phyloP scores from a whole-genome alignment of 2,888 invertebrate genomes.

The Rhogogaster chlorosoma region DNA sequence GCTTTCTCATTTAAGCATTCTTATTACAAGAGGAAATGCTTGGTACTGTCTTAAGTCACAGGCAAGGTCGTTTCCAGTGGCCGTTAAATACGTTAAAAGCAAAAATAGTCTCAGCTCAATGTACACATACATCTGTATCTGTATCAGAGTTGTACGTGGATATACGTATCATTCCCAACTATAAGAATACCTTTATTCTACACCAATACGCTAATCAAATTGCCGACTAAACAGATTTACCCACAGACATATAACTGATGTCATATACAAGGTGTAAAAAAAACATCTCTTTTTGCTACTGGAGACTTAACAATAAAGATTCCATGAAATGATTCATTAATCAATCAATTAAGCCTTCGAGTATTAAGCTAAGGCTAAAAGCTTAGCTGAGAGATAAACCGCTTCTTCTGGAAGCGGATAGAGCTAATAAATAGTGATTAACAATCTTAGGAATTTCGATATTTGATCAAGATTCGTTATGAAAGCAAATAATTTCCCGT shows the following conservation, averaged over 20 bases:
- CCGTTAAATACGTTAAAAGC: conserved; percentile 47
- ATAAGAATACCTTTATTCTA: conserved; percentile 39
- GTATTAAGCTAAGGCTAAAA: background rate
- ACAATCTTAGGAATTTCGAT: background rate
- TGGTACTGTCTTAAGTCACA: conserved; percentile 65
- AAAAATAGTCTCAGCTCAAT: conserved; percentile 47
- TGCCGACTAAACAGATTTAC: conserved; percentile 38
- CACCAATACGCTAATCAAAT: conserved; percentile 43
- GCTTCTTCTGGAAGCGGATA: background rate
- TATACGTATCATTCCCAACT: background rate
- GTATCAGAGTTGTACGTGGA: conserved; percentile 3
- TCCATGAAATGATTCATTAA: background rate
- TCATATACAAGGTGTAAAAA: conserved; percentile 30
- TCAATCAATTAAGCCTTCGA: background rate
- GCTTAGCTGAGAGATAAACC: background rate
- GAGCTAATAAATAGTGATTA: conserved; percentile 4
- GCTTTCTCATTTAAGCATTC: conserved; percentile 76
- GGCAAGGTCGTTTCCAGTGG: conserved; percentile 74
- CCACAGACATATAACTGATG: conserved; percentile 8
- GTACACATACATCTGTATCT: conserved; percentile 13
- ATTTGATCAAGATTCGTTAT: background rate
- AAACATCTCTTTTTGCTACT: background rate
- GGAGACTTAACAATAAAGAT: background rate
- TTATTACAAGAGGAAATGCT: conserved; percentile 73
- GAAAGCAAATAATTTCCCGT: background rate